Conservation (phyloP, 2,888 invertebrate genomes). For the Scaptomyza parva region DNA sequence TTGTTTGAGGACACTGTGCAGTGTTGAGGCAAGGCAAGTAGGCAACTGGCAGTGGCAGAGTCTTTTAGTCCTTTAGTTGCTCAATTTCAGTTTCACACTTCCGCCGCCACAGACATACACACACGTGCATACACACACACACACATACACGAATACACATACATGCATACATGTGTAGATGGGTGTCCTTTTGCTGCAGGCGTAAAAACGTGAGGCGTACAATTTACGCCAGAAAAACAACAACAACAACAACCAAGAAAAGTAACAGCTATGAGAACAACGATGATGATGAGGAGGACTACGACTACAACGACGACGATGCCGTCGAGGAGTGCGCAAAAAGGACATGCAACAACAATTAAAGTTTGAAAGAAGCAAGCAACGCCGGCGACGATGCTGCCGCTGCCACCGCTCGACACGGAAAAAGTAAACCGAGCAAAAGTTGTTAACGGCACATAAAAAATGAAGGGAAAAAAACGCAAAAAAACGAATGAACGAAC, state of each 20-base stretch:
- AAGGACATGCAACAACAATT: conserved; percentile 80
- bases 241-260: conserved; percentile 43
- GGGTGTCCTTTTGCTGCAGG: conserved; percentile 68
- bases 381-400: conserved; percentile 55
- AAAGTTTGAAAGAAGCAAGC: conserved; percentile 74
- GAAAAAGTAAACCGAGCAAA: conserved; percentile 81
- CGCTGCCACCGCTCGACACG: conserved; percentile 73
- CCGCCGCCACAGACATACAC: conserved; percentile 67
- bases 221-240: conserved; percentile 69
- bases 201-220: conserved; percentile 79
- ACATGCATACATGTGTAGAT: conserved; percentile 59
- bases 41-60: conserved; percentile 68
- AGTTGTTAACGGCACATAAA: conserved; percentile 79
- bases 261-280: conserved; percentile 49
- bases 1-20: conserved; percentile 29
- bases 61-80: conserved; percentile 82
- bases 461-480: conserved; percentile 65
- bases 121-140: conserved; percentile 7
- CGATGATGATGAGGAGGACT: conserved; percentile 37
- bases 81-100: conserved; percentile 84
- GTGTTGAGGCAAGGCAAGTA: conserved; percentile 65
- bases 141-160: conserved; percentile 6
- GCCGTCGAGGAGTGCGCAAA: conserved; percentile 62
- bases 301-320: conserved; percentile 28
- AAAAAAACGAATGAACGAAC: too few species aligned